A percentile compares a stretch with the other conserved stretches of the same genome.
Conservation (phyloP, 2,888 invertebrate species). For the Dasypolia templi region DNA sequence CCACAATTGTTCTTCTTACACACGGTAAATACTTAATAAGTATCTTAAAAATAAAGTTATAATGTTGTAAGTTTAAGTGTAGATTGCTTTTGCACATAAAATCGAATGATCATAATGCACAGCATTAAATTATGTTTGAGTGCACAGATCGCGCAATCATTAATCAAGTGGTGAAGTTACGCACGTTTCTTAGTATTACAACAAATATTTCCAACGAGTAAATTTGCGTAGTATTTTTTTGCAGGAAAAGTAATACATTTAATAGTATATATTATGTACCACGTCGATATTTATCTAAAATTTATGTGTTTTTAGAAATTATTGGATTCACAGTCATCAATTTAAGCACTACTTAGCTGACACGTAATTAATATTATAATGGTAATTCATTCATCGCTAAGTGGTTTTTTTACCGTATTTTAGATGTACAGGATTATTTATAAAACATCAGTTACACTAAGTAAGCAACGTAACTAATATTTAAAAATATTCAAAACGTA, state of each 20-base stretch:
- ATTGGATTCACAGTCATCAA: too few relatives aligned
- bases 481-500: background rate
- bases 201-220: slow-evolving; percentile 1
- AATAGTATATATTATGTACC: too few relatives aligned
- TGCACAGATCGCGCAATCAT: slow-evolving; percentile 25
- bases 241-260: too few relatives aligned
- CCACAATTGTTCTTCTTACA: slow-evolving; percentile 17
- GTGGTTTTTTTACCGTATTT: background rate
- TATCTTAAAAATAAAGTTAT: background rate
- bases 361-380: background rate
- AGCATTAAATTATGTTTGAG: slow-evolving; percentile 32
- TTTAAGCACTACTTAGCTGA: background rate
- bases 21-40: slow-evolving; percentile 35
- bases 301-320: background rate
- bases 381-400: background rate
- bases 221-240: background rate
- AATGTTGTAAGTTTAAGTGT: slow-evolving; percentile 9
- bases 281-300: too few relatives aligned
- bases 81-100: slow-evolving; percentile 31
- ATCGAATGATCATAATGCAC: slow-evolving; percentile 39
- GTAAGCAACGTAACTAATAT: background rate
- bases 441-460: too few relatives aligned
- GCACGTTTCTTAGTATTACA: slow-evolving; percentile 29
- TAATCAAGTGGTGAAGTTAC: slow-evolving; percentile 20
- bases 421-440: background rate